Base-by-base conservation (phyloP, 2,113 vertebrate genomes). In the Hypocryptadius cinnamomeus region DNA sequence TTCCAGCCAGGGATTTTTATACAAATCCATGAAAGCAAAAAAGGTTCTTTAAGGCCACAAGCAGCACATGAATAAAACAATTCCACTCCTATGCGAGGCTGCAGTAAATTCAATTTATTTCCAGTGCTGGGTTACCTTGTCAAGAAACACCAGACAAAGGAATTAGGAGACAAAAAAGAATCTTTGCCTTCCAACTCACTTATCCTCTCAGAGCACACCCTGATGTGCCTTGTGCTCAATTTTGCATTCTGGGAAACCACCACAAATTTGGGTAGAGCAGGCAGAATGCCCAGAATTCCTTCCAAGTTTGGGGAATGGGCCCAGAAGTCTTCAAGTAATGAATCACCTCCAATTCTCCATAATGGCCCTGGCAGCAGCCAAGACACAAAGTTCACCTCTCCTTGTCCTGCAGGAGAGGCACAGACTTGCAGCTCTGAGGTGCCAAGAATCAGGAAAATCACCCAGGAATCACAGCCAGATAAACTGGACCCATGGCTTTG, bases 351-450 rank as follows among this genome's bases (percentile, higher is more conserved):
- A 91, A 94, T 97, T 95, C 95, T 96, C 84, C 90, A 51, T 72
- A 87, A 94, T 56, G 85, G 90, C 87, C 45, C 28, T n/a, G 72
- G 90, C 71, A 93, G 94, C 72, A 89, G 84, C 96, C 96, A 94
- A 95, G 86, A 79, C 40, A 72, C 93, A 96, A 81, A 96, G 95
- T 95, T 98, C 96, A 94, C 79, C 87, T 96, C 82, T 85, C 59
- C 84, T 90, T 7, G 59, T 90, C 79, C 92, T 40, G 15, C 84
- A 93, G 95, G 85, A 96, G 80, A 76, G 87, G 83, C 85, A 87
- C 76, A 92, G 71, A 95, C 93, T 87, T 90, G 91, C 94, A 95
- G 70, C 68, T 91, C 48, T 11, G 73, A 71, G 82, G 37, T 79
- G 93, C 90, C 84, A 92, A 66, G 83, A 60, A 84, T 16, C 50